Evolutionary conservation across 1,140 invertebrate species (phyloP).

Genomic region (Drosophila guanche): DNA sequence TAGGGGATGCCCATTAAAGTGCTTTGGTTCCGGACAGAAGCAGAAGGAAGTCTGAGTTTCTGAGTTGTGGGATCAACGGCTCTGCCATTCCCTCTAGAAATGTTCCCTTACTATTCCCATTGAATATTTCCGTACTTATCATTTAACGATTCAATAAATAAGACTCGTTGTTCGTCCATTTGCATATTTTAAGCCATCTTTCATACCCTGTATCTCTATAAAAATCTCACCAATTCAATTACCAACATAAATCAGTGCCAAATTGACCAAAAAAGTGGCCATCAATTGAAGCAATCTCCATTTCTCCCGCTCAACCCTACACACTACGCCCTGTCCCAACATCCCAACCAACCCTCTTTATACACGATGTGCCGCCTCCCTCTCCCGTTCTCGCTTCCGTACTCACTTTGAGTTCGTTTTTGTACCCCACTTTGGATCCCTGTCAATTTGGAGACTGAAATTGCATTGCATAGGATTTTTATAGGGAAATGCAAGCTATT

Average conservation of each 20-base stretch:
- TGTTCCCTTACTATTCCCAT: not conserved
- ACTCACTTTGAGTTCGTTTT: not conserved
- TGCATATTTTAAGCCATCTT: constrained; percentile 33
- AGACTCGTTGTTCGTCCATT: not conserved
- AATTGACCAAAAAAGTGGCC: constrained; percentile 50
- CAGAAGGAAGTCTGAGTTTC: no score
- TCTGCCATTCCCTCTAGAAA: not conserved
- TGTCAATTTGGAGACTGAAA: constrained; percentile 55
- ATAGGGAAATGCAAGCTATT: constrained; percentile 44
- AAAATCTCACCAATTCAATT: constrained; percentile 49
- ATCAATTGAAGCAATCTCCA: constrained; percentile 27
- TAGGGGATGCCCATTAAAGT: not conserved
- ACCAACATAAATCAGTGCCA: constrained; percentile 41
- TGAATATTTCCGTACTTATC: not conserved
- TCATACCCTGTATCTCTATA: constrained; percentile 9
- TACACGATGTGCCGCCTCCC: constrained; percentile 2
- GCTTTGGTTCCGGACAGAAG: not conserved
- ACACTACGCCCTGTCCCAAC: no score
- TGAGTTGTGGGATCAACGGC: no score
- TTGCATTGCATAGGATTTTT: constrained; percentile 59
- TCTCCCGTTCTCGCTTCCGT: not conserved
- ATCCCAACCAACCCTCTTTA: not conserved
- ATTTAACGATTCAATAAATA: not conserved
- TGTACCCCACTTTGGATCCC: constrained; percentile 28
- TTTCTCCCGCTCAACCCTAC: not conserved